Conservation (phyloP, 1,140 invertebrate species). For the Hetaerina americana region DNA sequence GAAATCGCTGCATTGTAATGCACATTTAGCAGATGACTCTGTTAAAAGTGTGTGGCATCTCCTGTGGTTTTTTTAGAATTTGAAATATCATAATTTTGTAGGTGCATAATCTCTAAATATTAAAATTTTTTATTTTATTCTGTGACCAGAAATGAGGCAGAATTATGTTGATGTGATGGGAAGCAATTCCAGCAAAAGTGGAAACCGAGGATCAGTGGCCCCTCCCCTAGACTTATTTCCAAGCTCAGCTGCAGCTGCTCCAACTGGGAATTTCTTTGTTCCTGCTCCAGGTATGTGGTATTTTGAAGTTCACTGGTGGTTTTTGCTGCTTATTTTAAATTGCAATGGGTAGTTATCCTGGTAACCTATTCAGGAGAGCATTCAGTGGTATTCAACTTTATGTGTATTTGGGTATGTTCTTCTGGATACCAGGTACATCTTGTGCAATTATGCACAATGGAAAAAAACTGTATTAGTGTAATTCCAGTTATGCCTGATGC, state of each 20-base stretch:
- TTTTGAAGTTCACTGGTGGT: too few relatives aligned
- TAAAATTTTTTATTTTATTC: slow-evolving; percentile 14
- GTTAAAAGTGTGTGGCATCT: background rate
- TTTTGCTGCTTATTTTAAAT: too few relatives aligned
- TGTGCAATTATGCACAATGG: too few relatives aligned
- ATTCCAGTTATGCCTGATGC: too few relatives aligned
- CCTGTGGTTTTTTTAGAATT: background rate
- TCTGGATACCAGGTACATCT: too few relatives aligned
- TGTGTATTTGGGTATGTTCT: too few relatives aligned
- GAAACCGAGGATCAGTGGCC: slow-evolving; percentile 18
- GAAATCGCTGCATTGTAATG: too few relatives aligned
- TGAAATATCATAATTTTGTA: slow-evolving; percentile 2
- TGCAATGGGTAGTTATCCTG: too few relatives aligned
- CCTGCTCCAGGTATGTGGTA: slow-evolving; percentile 33
- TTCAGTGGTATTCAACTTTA: too few relatives aligned
- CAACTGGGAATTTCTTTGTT: slow-evolving; percentile 34
- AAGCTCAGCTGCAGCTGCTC: slow-evolving; percentile 11
- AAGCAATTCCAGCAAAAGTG: slow-evolving; percentile 31
- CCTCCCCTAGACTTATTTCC: background rate
- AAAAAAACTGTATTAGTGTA: too few relatives aligned
- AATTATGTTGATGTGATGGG: slow-evolving; percentile 75
- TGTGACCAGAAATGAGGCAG: slow-evolving; percentile 54
- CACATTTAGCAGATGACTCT: too few relatives aligned
- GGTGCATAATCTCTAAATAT: slow-evolving; percentile 3
- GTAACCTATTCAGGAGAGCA: too few relatives aligned